Evolutionary conservation across 2,888 invertebrate genomes (phyloP).

Genomic region (Athalia rosae): DNA sequence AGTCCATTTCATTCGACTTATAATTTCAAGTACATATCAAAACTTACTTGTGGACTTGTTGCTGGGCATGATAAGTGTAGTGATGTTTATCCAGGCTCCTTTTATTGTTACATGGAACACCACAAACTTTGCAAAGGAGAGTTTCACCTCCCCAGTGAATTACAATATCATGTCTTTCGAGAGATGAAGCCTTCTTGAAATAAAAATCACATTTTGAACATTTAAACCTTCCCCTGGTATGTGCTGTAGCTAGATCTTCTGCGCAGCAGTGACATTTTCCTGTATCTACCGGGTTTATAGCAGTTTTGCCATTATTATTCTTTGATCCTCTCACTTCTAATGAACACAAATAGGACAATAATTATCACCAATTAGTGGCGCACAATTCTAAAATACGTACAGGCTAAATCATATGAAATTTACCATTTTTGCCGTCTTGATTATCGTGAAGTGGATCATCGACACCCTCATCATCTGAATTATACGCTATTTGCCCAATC

Average conservation of each 20-base stretch:
- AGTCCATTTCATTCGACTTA: too few relatives aligned
- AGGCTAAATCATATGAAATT: constrained; percentile 10
- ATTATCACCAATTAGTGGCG: constrained; percentile 5
- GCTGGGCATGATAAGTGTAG: constrained; percentile 74
- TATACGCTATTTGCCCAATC: constrained; percentile 61
- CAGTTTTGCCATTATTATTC: constrained; percentile 60
- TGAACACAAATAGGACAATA: constrained; percentile 8
- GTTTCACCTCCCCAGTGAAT: constrained; percentile 82
- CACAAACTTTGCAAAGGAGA: constrained; percentile 81
- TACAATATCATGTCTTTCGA: constrained; percentile 80
- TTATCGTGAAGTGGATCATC: constrained; percentile 57
- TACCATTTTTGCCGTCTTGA: constrained; percentile 41
- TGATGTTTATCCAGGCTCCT: constrained; percentile 81
- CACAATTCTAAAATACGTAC: neutral
- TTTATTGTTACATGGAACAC: constrained; percentile 79
- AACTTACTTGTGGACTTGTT: constrained; percentile 72
- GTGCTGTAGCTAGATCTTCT: constrained; percentile 76
- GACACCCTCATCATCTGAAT: constrained; percentile 65
- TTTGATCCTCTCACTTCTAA: constrained; percentile 52
- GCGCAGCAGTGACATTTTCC: constrained; percentile 77
- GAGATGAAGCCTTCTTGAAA: constrained; percentile 81
- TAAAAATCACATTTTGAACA: constrained; percentile 82
- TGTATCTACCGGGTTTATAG: constrained; percentile 66
- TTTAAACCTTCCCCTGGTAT: constrained; percentile 76
- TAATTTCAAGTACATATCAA: too few relatives aligned